Evolutionary conservation across 1,140 invertebrate genomes (phyloP).

Genomic region (Charaxes varanes): DNA sequence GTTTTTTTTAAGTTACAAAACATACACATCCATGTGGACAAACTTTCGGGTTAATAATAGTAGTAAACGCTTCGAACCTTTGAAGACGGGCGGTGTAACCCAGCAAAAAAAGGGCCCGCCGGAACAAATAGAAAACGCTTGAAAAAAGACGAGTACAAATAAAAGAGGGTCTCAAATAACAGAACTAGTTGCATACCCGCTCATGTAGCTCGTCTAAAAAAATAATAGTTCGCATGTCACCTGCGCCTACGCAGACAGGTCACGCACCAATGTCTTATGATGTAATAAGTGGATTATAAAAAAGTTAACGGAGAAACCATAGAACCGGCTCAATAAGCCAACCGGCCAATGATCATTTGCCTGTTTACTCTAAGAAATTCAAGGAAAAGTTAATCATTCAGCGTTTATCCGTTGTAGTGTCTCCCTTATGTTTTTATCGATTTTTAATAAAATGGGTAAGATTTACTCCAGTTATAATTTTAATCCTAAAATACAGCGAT

Average conservation of each 20-base stretch:
- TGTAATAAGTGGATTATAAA: conserved; percentile 51
- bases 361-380: too few species aligned
- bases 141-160: conserved; percentile 53
- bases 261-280: conserved; percentile 45
- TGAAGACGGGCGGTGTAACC: conserved; percentile 51
- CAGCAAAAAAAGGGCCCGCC: conserved; percentile 65
- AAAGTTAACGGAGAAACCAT: conserved; percentile 53
- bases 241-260: conserved; percentile 58
- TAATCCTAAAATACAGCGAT: too few species aligned
- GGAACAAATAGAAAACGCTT: conserved; percentile 69
- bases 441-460: too few species aligned
- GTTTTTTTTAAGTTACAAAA: too few species aligned
- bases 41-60: too few species aligned
- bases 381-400: too few species aligned
- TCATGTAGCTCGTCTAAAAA: conserved; percentile 23
- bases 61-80: conserved; percentile 59
- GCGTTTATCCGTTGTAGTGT: too few species aligned
- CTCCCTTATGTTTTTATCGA: too few species aligned
- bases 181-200: conserved; percentile 47
- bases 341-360: conserved; percentile 37
- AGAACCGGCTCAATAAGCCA: conserved; percentile 37
- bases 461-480: too few species aligned
- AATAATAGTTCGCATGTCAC: conserved; percentile 57
- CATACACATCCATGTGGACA: too few species aligned
- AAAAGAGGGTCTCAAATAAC: conserved; percentile 57